phyloP scores from a whole-genome alignment of 2,888 invertebrate species.

The Elgonia sp. region DNA sequence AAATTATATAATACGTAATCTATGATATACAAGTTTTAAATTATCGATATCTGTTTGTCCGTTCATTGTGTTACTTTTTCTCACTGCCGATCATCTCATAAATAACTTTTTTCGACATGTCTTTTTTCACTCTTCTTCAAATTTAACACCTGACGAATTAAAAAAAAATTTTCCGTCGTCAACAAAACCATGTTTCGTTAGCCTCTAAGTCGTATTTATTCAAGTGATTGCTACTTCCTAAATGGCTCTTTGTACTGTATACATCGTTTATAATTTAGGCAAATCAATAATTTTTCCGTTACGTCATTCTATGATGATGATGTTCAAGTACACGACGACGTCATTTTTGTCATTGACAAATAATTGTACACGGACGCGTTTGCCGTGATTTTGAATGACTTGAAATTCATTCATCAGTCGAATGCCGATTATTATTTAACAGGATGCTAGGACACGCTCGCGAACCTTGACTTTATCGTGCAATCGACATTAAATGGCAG shows the following conservation, averaged over 20 bases:
- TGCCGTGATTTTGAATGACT: constrained; percentile 65
- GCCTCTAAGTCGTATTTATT: no score
- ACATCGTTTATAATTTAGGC: no score
- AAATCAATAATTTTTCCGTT: neutral
- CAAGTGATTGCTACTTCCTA: no score
- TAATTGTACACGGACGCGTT: constrained; percentile 33
- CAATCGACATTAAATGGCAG: constrained; percentile 66
- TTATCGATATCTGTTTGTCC: constrained; percentile 11
- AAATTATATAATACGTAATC: constrained; percentile 24
- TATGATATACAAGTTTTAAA: constrained; percentile 18
- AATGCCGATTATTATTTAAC: constrained; percentile 70
- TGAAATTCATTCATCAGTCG: constrained; percentile 69
- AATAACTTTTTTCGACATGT: neutral
- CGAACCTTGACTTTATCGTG: constrained; percentile 72
- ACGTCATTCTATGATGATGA: constrained; percentile 1
- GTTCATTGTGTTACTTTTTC: constrained; percentile 12
- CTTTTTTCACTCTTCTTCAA: constrained; percentile 15
- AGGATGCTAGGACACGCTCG: constrained; percentile 71
- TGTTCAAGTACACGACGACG: no score
- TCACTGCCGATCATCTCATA: no score
- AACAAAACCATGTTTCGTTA: no score
- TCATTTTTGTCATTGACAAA: constrained; percentile 57
- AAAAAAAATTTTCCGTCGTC: neutral
- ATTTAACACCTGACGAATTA: neutral
- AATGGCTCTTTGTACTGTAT: no score